Evolutionary conservation across 2,113 vertebrate species (phyloP), one percentile per base, ranked within the genome.

Genomic region (Salminus brasiliensis): DNA sequence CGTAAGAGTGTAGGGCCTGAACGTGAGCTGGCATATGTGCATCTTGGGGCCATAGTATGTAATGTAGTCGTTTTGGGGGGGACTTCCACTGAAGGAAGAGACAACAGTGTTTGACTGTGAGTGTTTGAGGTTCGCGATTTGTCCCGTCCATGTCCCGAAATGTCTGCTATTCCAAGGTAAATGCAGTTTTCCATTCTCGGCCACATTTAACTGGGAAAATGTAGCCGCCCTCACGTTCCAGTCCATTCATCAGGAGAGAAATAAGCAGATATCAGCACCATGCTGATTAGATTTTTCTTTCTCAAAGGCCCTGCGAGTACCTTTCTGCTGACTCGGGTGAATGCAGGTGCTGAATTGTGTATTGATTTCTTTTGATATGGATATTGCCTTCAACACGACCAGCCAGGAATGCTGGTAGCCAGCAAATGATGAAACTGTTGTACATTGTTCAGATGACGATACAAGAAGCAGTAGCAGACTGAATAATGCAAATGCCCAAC

Each of bases 351-450:
- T 71, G 67, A 47, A 66, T 49, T 15, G 12, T 63, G 30, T 63
- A 34, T 55, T 52, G 32, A 66, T 78, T 78, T 23, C 30, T 60
- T 71, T 71, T 60, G 41, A 41, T 60, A 34, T 32, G 41, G 53
- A 29, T 60, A 47, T 62, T 78, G 52, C 53, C 36, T 71, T 16
- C 36, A 12, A 45, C 25, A 3, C 52, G 62, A 41, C 30, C 59
- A 75, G 73, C 59, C 73, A 23, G 63, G 47, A 65, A 16, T 5
- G 34, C 70, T 39, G 1, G 7, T 16, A 45, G 60, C 52, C 43
- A 65, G 62, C 45, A 76, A 76, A 66, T 66, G 74, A 66, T 59
- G 52, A 53, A 76, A 53, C 13, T 49, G 2, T 43, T 52, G 23
- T 8, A 21, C 53, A 34, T 29, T 43, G 45, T 52, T 65, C n/a